Percentiles rank a stretch among this genome's conserved stretches.
Evolutionary conservation across 2,113 vertebrate genomes (phyloP).

Genomic region (Oceanodroma tethys): DNA sequence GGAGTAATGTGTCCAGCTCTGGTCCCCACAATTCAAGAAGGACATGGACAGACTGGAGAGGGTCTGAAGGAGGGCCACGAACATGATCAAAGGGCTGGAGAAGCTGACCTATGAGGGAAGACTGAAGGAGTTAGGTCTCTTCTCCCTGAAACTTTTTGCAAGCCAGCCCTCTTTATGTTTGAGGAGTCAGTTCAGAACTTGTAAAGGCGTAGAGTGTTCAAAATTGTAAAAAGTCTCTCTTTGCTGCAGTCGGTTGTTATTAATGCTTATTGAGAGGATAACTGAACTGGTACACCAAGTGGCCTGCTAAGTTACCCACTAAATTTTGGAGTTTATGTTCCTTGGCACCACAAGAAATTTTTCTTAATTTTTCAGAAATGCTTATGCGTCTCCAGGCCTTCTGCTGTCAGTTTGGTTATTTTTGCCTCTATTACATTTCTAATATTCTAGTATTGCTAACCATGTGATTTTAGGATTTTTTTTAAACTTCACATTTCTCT

Average conservation of each 20-base stretch:
- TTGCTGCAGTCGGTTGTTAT: neutral
- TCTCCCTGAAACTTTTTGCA: neutral
- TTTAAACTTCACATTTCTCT: neutral
- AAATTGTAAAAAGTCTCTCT: neutral
- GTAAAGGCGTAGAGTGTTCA: neutral
- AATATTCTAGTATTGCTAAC: neutral
- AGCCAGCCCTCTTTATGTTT: neutral
- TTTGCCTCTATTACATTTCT: neutral
- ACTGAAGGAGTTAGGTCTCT: neutral
- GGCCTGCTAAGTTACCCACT: neutral
- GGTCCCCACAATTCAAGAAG: neutral
- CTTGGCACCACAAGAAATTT: neutral
- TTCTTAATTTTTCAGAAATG: neutral
- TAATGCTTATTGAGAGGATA: neutral
- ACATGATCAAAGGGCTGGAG: neutral
- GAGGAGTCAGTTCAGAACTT: neutral
- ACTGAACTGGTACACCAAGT: neutral
- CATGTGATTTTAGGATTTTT: neutral
- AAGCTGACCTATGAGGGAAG: neutral
- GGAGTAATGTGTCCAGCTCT: neutral
- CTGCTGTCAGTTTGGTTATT: neutral
- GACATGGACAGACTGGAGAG: rapidly evolving
- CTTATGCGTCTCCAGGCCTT: neutral
- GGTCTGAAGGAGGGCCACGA: neutral
- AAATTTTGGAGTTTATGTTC: neutral